phyloP scores from a whole-genome alignment of 1,140 invertebrate species.

The Drosophila funebris region DNA sequence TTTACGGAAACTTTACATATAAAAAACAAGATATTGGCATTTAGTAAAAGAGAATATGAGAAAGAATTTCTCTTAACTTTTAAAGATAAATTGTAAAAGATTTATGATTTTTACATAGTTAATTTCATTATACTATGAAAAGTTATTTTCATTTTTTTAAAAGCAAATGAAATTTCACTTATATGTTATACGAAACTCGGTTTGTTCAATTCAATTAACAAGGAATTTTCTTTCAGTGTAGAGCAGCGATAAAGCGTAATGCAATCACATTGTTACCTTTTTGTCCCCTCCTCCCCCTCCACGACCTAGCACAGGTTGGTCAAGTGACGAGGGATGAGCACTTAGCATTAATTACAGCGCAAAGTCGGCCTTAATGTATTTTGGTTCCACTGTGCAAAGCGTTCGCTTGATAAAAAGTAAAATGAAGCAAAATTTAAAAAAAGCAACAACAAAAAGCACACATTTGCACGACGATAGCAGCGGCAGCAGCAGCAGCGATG shows the following conservation, averaged over 20 bases:
- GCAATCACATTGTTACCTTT: constrained; percentile 31
- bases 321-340: constrained; percentile 42
- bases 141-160: too few relatives aligned
- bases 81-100: too few relatives aligned
- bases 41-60: too few relatives aligned
- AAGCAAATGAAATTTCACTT: too few relatives aligned
- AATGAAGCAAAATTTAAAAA: constrained; percentile 3
- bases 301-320: constrained; percentile 1
- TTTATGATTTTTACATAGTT: too few relatives aligned
- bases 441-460: constrained; percentile 32
- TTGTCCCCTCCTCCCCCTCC: not conserved
- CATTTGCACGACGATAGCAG: constrained; percentile 36
- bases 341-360: constrained; percentile 62
- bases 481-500: not conserved
- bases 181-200: not conserved
- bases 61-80: too few relatives aligned
- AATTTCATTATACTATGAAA: too few relatives aligned
- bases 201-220: not conserved
- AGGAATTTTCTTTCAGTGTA: constrained; percentile 27
- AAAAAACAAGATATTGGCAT: too few relatives aligned
- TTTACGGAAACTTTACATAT: too few relatives aligned
- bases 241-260: constrained; percentile 18
- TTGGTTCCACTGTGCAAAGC: constrained; percentile 55
- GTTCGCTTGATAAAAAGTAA: constrained; percentile 43
- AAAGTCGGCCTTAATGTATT: constrained; percentile 59